phyloP scores from a whole-genome alignment of 2,113 vertebrate species.

The Vanacampus margaritifer region DNA sequence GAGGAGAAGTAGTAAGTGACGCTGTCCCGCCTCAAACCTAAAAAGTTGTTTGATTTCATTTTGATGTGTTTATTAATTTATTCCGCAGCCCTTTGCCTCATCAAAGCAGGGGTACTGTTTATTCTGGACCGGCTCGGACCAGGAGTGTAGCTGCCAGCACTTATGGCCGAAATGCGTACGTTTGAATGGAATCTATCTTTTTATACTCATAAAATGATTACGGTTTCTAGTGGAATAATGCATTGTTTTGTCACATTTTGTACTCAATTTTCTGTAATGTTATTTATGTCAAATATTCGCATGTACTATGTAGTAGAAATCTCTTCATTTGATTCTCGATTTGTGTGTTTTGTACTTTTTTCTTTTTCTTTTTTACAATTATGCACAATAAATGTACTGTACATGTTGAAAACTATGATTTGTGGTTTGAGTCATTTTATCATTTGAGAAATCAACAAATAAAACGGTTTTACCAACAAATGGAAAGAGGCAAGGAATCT shows the following conservation, averaged over 20 bases:
- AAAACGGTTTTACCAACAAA: not conserved
- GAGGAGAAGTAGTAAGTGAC: slow-evolving; percentile 67
- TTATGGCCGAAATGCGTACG: slow-evolving; percentile 74
- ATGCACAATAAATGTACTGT: slow-evolving; percentile 31
- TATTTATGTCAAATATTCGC: slow-evolving; percentile 1
- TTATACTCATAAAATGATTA: slow-evolving; percentile 1
- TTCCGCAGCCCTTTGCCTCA: slow-evolving; percentile 60
- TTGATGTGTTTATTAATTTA: not conserved
- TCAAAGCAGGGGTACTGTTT: slow-evolving; percentile 65
- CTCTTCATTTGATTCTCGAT: not conserved
- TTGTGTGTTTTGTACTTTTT: not conserved
- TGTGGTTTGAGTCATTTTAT: not conserved
- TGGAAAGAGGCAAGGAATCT: not conserved
- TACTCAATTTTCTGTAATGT: not conserved
- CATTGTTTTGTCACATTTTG: not conserved
- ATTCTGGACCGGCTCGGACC: slow-evolving; percentile 59
- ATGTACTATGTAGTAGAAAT: not conserved
- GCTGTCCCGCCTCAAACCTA: not conserved
- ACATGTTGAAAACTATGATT: not conserved
- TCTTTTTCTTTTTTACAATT: slow-evolving; percentile 32
- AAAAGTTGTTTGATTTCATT: not conserved
- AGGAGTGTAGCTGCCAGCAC: slow-evolving; percentile 61
- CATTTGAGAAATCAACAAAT: not conserved
- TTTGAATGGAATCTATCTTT: slow-evolving; percentile 48
- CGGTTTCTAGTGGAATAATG: not conserved